Evolutionary conservation across 2,113 vertebrate genomes (phyloP).

Genomic region (Zootoca vivipara): DNA sequence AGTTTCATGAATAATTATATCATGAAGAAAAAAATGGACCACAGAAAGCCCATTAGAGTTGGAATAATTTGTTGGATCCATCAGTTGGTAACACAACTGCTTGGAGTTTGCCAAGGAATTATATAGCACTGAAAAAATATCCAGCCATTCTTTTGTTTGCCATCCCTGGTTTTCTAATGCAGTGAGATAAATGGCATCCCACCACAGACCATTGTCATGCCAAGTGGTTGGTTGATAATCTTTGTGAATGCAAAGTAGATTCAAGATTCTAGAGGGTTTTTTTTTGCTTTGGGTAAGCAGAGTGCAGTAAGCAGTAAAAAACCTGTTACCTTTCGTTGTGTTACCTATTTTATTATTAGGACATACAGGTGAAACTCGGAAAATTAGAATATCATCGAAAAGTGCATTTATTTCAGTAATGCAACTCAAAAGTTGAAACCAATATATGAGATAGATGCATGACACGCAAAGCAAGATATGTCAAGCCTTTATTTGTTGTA

Average conservation of each 20-base stretch:
- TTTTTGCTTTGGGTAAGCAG: conserved; percentile 1
- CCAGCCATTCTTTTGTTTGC: conserved; percentile 66
- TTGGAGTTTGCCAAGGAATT: conserved; percentile 73
- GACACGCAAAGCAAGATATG: too few species aligned
- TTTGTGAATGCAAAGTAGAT: conserved; percentile 70
- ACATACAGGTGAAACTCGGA: too few species aligned
- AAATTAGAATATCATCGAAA: too few species aligned
- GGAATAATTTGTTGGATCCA: conserved; percentile 58
- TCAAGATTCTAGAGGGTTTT: conserved; percentile 33
- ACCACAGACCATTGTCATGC: conserved; percentile 66
- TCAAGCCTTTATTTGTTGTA: too few species aligned
- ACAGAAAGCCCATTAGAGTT: conserved; percentile 42
- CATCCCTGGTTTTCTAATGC: conserved; percentile 61
- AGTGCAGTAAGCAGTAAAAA: conserved; percentile 27
- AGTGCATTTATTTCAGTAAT: too few species aligned
- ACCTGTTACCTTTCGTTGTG: conserved; percentile 44
- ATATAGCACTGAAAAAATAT: conserved; percentile 71
- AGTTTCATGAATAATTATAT: not conserved
- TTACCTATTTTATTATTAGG: conserved; percentile 13
- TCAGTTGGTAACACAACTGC: conserved; percentile 61
- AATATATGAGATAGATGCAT: too few species aligned
- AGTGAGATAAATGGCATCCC: conserved; percentile 75
- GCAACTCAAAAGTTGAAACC: too few species aligned
- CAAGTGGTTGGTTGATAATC: conserved; percentile 66
- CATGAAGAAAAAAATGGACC: conserved; percentile 19